These are phyloP conservation scores for Umimayanthus chanpuru DNA, from an alignment of 92 coral and sea anemone genomes.

Conservation along the genomic window DNA sequence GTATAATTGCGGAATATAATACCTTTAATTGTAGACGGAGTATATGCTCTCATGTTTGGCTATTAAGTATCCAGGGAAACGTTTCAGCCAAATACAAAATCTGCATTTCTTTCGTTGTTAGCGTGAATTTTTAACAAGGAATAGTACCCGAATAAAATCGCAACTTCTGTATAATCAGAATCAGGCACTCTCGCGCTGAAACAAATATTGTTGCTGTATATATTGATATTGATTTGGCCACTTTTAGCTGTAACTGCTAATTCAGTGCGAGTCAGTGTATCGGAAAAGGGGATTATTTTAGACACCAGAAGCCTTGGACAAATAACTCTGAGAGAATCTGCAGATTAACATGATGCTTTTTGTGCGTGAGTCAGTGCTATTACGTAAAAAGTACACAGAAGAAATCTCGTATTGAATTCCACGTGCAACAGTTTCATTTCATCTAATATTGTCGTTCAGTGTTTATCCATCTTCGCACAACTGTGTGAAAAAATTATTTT, in stretches of 20 bases:
- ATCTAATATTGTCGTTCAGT: no score
- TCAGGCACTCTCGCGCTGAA: background rate
- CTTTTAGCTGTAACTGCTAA: background rate
- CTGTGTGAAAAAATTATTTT: no score
- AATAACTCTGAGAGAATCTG: background rate
- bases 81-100: background rate
- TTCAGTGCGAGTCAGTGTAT: background rate
- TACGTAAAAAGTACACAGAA: background rate
- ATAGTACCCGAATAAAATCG: background rate
- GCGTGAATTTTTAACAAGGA: background rate
- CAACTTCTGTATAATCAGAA: background rate
- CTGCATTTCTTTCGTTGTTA: background rate
- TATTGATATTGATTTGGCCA: background rate
- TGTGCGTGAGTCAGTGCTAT: background rate
- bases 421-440: background rate
- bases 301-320: background rate
- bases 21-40: background rate
- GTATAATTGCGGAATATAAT: background rate
- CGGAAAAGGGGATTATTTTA: background rate
- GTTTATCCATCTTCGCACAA: no score
- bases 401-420: background rate
- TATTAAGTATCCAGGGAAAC: constrained; percentile 1
- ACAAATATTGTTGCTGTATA: background rate
- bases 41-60: background rate
- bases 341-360: background rate